phyloP scores from a whole-genome alignment of 2,113 vertebrate genomes.

The Dasypus novemcinctus region DNA sequence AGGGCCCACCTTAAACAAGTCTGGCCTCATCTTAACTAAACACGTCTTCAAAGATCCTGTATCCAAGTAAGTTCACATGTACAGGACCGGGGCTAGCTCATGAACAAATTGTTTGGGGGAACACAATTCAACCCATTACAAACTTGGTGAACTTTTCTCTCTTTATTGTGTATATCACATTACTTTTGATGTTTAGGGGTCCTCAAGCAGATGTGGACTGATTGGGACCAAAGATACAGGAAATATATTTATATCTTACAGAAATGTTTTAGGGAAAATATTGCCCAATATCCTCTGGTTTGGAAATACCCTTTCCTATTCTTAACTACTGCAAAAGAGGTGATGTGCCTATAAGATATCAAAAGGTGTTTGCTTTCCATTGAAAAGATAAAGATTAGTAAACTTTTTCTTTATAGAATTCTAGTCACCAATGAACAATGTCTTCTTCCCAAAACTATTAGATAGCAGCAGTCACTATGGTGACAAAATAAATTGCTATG shows the following conservation, averaged over 20 bases:
- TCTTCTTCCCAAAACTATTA: constrained; percentile 4
- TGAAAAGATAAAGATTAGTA: neutral
- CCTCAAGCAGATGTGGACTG: neutral
- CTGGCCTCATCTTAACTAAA: too few species aligned
- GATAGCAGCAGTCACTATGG: constrained; percentile 28
- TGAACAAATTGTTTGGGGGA: too few species aligned
- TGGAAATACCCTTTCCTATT: neutral
- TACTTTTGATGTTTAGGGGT: neutral
- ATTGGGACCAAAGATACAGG: neutral
- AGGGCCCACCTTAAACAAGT: too few species aligned
- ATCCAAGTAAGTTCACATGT: too few species aligned
- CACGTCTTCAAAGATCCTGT: too few species aligned
- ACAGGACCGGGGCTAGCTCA: too few species aligned
- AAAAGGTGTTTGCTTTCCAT: constrained; percentile 1
- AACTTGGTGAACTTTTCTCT: neutral
- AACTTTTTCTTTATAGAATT: constrained; percentile 37
- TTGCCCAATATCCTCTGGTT: neutral
- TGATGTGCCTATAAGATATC: neutral
- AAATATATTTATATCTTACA: neutral
- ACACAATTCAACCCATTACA: too few species aligned
- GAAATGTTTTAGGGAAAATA: neutral
- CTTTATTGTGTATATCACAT: neutral
- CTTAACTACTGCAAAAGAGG: neutral
- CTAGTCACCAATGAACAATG: neutral
- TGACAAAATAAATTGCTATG: constrained; percentile 20